phyloP scores from a whole-genome alignment of 2,113 vertebrate genomes.

The Psittacara wagleri region DNA sequence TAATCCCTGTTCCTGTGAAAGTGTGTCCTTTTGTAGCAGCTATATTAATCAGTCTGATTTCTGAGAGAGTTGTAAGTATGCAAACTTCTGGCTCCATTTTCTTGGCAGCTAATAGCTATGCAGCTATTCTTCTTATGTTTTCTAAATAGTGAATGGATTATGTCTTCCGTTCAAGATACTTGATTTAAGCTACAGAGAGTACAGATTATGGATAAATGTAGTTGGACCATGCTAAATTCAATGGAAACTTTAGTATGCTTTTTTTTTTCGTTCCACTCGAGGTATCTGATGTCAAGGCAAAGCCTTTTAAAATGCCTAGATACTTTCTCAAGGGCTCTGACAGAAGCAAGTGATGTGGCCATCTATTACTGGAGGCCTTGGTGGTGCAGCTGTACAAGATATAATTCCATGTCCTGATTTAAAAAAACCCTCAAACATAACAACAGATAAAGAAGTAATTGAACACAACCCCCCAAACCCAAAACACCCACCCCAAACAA shows the following conservation, averaged over 20 bases:
- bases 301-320: not conserved
- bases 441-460: not conserved
- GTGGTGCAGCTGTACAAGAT: not conserved
- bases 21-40: constrained; percentile 37
- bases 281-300: not conserved
- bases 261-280: not conserved
- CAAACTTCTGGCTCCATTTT: constrained; percentile 15
- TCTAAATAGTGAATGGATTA: not conserved
- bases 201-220: not conserved
- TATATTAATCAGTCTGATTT: constrained; percentile 52
- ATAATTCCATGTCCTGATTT: not conserved
- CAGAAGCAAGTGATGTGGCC: not conserved
- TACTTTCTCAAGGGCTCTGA: not conserved
- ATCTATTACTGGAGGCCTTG: not conserved
- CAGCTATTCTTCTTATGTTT: not conserved
- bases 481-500: not conserved
- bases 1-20: constrained; percentile 50
- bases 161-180: not conserved
- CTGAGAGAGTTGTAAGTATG: not conserved
- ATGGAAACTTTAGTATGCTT: not conserved
- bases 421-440: not conserved
- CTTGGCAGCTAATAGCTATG: not conserved
- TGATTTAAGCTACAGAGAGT: not conserved
- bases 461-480: not conserved
- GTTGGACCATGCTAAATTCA: not conserved